Conservation (phyloP, 2,888 invertebrate genomes). For the Lissonota sp. region DNA sequence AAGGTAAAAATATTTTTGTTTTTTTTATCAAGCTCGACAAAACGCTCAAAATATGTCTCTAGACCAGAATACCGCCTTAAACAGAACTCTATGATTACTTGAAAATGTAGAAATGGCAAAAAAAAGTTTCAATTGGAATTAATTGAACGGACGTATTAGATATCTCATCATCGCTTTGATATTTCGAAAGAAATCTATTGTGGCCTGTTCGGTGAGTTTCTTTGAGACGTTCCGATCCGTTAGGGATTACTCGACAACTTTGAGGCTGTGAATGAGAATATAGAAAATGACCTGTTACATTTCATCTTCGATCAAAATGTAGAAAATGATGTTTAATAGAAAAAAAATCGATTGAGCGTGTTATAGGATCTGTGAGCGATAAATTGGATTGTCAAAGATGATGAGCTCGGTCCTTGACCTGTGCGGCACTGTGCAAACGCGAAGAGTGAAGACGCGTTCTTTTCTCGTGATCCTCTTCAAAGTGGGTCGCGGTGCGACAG, state of each 20-base stretch:
- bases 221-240: background rate
- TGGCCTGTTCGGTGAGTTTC: background rate
- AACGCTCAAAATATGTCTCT: too few relatives aligned
- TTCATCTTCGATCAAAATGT: background rate
- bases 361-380: conserved; percentile 7
- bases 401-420: conserved; percentile 42
- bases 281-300: conserved; percentile 18
- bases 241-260: conserved; percentile 30
- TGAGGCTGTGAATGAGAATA: background rate
- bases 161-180: conserved; percentile 1
- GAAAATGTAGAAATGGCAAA: too few relatives aligned
- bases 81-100: too few relatives aligned
- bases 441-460: background rate
- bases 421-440: too few relatives aligned
- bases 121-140: background rate
- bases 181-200: background rate
- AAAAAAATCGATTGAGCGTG: conserved; percentile 11
- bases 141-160: background rate
- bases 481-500: conserved; percentile 21
- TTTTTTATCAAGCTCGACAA: too few relatives aligned
- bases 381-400: conserved; percentile 31
- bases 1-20: too few relatives aligned
- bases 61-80: too few relatives aligned
- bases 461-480: conserved; percentile 31
- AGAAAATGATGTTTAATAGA: conserved; percentile 21